Evolutionary conservation across 2,888 invertebrate genomes (phyloP), one percentile per base, ranked within the genome.

Genomic region (Deilephila porcellus): DNA sequence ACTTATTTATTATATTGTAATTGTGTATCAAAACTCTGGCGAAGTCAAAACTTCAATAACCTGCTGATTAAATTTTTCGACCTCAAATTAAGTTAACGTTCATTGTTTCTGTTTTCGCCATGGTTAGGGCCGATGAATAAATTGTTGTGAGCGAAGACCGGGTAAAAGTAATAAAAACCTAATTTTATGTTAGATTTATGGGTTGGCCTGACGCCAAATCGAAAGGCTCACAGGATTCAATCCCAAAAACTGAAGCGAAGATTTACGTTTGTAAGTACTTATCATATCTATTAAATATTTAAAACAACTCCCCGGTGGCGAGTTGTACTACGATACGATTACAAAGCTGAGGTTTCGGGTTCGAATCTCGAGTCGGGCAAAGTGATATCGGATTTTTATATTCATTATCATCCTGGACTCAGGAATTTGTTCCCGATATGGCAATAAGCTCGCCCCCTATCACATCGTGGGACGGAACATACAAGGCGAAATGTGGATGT

Each of bases 171-270:
- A 73, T 71, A 63, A 77, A 76, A 75, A 76, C 67, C 60, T 74
- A 75, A 77, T 74, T 77, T 76, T 60, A 76, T 74, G 70, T 73
- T 70, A 63, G 71, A 74, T 72, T 73, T 74, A 74, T 71, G 74
- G 72, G 53, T 71, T 77, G 76, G 76, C 74, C 67, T 34, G 70
- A 64, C 60, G 76, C 75, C 77, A 79, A 76, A 75, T 77, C 74
- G 72, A 76, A 77, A 76, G 72, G 72, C 73, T 74, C 25, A 73
- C 52, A 70, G 73, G 73, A 75, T 75, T 71, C 73, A 73, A 75
- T 75, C 70, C 62, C 59, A 70, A 37, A 25, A 73, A 73, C 45
- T 59, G 67, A 52, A 63, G 45, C 67, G 52, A 52, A 67, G 67
- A 67, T 67, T 67, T 52, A 67, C 67, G 25, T 6, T 19, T 52